Evolutionary conservation across 2,888 invertebrate genomes (phyloP), one percentile per base, ranked within the genome.

Genomic region (Pheosia tremula): DNA sequence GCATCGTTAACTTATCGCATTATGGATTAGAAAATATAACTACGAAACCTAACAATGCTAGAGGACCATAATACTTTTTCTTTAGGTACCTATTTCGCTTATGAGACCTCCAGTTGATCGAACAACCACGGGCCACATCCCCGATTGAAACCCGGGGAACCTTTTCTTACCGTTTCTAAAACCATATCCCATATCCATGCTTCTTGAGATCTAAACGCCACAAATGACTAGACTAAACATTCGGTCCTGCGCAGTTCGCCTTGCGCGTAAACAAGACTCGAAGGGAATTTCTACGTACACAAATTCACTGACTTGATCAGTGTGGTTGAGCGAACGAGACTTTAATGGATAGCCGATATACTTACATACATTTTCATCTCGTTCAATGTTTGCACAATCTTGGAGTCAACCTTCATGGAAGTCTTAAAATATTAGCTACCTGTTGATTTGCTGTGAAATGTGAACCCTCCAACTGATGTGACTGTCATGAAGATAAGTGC

Each of bases 171-270:
- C 39, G 63, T 61, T 57, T 59, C 56, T 59, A 6, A 24, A 58
- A 58, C 47, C 10, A 24, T 62, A 68, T 75, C 71, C 70, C 71
- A 64, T 72, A 56, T 56, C 13, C 41, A 61, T 59, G 61, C 67
- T 68, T 73, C 71, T 74, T 74, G 80, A 77, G 78, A 81, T 82
- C 75, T 79, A 83, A 79, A 79, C 78, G 75, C 67, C 65, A 75
- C 73, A 74, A 68, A 64, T 70, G 75, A 59, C 74, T 76, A 85
- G 85, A 85, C 84, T 85, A 85, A 85, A 85, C 84, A 84, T 60
- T 56, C 66, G 69, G 61, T 68, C 68, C 71, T 68, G 57, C 55
- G 55, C 53, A 58, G 66, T 65, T 63, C 69, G 64, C 54, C 65
- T 53, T 58, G 67, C 57, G 58, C 66, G 68, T 76, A 79, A 77